A percentile compares a stretch with the other conserved stretches of the same genome.
These are phyloP conservation scores for Arvicanthis niloticus DNA, from an alignment of 2,113 vertebrate genomes.

Conservation along the genomic window DNA sequence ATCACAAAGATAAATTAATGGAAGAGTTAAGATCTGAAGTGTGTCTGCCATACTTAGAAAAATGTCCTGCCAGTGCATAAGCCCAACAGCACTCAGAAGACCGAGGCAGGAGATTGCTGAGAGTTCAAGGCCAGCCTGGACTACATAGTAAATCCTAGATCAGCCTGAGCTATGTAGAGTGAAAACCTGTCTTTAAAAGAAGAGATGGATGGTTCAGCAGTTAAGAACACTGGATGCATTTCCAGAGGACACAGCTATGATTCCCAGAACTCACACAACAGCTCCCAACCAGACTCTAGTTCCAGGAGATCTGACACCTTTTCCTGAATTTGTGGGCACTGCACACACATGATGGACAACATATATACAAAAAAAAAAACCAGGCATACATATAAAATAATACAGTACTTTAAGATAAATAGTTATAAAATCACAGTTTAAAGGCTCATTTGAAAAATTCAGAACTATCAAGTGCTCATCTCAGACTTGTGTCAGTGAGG, in stretches of 20 bases:
- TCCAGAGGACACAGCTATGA: background rate
- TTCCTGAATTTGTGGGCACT: background rate
- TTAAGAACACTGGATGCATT: background rate
- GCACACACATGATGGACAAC: background rate
- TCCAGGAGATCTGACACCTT: background rate
- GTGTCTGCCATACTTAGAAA: conserved; percentile 23
- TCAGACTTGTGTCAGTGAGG: background rate
- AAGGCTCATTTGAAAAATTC: conserved; percentile 45
- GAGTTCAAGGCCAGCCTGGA: background rate
- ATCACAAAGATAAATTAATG: conserved; percentile 25
- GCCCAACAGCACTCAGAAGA: background rate
- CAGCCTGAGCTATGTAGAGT: background rate
- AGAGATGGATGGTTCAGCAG: background rate
- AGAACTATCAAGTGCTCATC: conserved; percentile 6
- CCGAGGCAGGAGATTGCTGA: background rate
- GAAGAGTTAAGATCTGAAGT: background rate
- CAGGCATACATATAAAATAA: no score
- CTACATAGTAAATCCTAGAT: background rate
- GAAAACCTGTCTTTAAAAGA: background rate
- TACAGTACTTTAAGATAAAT: background rate
- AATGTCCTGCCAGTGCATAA: background rate
- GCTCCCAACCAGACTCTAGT: background rate
- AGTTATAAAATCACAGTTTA: background rate
- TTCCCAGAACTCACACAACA: background rate
- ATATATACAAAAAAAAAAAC: background rate